Conservation (phyloP, 1,140 invertebrate species). For the Drosophila prosaltans region DNA sequence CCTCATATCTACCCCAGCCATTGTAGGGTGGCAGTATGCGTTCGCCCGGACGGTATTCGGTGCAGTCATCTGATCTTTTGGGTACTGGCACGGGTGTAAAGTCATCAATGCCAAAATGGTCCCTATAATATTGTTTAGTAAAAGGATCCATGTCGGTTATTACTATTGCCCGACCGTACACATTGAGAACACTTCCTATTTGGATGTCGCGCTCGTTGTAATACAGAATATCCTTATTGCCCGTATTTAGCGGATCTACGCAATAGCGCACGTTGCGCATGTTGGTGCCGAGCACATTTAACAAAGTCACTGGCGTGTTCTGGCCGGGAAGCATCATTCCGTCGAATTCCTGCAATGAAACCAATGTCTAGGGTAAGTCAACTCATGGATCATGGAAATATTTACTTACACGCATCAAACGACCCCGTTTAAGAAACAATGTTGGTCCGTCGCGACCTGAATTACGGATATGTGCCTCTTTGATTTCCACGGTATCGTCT, state of each 20-base stretch:
- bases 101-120: conserved; percentile 84
- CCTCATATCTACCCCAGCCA: conserved; percentile 93
- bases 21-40: conserved; percentile 92
- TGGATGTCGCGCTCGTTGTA: conserved; percentile 88
- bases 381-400: neutral
- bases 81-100: conserved; percentile 86
- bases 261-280: conserved; percentile 85
- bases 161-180: conserved; percentile 91
- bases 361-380: conserved; percentile 36
- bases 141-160: conserved; percentile 90
- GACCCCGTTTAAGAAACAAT: conserved; percentile 89
- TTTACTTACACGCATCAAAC: conserved; percentile 88
- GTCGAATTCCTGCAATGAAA: conserved; percentile 58
- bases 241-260: conserved; percentile 85
- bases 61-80: conserved; percentile 76
- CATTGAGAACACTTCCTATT: conserved; percentile 91
- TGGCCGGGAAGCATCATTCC: conserved; percentile 86
- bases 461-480: conserved; percentile 88
- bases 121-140: conserved; percentile 93
- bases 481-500: conserved; percentile 95
- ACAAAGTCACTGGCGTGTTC: conserved; percentile 86
- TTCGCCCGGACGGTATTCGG: conserved; percentile 71
- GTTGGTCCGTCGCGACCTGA: conserved; percentile 88
- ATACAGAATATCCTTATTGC: conserved; percentile 84
- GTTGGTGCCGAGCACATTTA: conserved; percentile 88